Evolutionary conservation across 64 coral and sea anemone species (phyloP), one percentile per base, ranked within the genome.

Genomic region (Stichodactyla helianthus): DNA sequence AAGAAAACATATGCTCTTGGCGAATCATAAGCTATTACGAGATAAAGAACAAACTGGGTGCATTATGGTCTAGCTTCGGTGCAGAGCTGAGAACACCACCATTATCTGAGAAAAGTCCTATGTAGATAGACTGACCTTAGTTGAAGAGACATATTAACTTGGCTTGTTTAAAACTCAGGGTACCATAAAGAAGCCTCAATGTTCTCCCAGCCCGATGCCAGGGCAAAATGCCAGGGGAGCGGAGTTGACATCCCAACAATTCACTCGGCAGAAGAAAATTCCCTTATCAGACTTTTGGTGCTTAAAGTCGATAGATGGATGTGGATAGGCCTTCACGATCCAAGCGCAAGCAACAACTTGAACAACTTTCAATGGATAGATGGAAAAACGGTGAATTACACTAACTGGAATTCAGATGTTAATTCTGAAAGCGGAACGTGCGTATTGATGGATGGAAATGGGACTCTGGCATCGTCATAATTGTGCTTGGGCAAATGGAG

Each of bases 281-380:
- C 35, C 22, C n/a, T 13, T 6, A 25, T 74, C 11, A 74, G 11
- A 31, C 3, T 27, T 25, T 74, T 74, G 12, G 68, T 35, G 22
- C 68, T 74, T 10, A 74, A 74, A 74, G 68, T 74, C n/a, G 68
- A 70, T 70, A 22, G 10, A 31, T 74, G 68, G 68, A 74, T 74
- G 10, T 74, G 68, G 68, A 26, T 74, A 74, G 68, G 68, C 4
- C 68, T 74, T 31, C 10, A 28, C 22, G 68, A 74, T 74, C 22
- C 68, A 11, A 31, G 22, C 10, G 27, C 25, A 13, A 74, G 68
- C 12, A 31, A 31, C 27, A 74, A 31, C 25, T 9, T 11, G 25
- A 31, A 26, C 27, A 74, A 74, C 68, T 74, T 26, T 74, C 7
- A 5, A 31, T 74, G 68, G 68, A 74, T 74, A 9, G 11, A 74